phyloP scores from a whole-genome alignment of 2,888 invertebrate genomes.

The Chymomyza caudatula region DNA sequence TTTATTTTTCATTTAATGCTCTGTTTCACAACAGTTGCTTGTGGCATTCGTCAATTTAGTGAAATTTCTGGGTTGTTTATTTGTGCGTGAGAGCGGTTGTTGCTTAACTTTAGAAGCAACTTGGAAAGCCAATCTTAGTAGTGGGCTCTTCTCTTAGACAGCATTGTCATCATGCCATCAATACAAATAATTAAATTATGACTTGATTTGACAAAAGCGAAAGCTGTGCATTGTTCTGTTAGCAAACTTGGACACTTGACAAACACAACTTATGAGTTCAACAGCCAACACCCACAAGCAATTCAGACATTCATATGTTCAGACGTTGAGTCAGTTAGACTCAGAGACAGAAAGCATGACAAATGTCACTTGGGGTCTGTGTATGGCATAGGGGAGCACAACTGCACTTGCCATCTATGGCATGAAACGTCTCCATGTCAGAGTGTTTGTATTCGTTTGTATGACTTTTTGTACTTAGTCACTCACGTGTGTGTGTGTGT shows the following conservation, averaged over 20 bases:
- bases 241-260: not conserved
- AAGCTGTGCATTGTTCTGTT: not conserved
- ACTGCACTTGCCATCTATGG: not conserved
- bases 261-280: conserved; percentile 24
- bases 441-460: not conserved
- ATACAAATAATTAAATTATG: too few species aligned
- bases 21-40: conserved; percentile 56
- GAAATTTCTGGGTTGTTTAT: not conserved
- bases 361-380: conserved; percentile 18
- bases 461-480: too few species aligned
- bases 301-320: not conserved
- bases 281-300: conserved; percentile 20
- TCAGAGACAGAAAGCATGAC: conserved; percentile 18
- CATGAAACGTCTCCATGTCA: not conserved
- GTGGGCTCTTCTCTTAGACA: too few species aligned
- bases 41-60: conserved; percentile 54
- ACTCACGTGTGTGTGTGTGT: conserved; percentile 10
- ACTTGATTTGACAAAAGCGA: not conserved
- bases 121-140: too few species aligned
- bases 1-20: conserved; percentile 70
- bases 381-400: conserved; percentile 5
- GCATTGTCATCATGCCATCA: too few species aligned
- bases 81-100: too few species aligned
- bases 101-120: too few species aligned
- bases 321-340: not conserved